These are phyloP conservation scores for Menidia menidia DNA, from an alignment of 2,797 vertebrate genomes.

Conservation along the genomic window DNA sequence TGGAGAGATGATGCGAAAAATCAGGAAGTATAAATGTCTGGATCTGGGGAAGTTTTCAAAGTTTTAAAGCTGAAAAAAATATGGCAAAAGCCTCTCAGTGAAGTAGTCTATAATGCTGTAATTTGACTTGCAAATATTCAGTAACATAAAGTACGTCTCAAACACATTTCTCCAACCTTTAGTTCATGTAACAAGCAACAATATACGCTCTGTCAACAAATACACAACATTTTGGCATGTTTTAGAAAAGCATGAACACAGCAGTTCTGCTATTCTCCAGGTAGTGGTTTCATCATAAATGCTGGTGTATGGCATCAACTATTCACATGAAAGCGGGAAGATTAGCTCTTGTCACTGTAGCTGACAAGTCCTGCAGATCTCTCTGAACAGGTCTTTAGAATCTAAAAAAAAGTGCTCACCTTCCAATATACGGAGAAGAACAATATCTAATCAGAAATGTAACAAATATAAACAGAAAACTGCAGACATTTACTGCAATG, in stretches of 20 bases:
- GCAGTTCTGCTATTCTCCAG: conserved; percentile 22
- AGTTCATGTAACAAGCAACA: conserved; percentile 52
- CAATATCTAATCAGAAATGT: conserved; percentile 79
- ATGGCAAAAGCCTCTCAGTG: conserved; percentile 77
- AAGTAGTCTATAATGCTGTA: conserved; percentile 74
- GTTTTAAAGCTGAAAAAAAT: conserved; percentile 80
- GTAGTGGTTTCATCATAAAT: conserved; percentile 49
- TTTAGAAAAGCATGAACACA: conserved; percentile 35
- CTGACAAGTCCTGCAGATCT: conserved; percentile 62
- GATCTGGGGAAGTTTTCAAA: conserved; percentile 86
- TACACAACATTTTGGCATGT: conserved; percentile 37
- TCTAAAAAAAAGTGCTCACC: conserved; percentile 66
- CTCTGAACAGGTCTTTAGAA: conserved; percentile 62
- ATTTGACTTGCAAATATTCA: conserved; percentile 84
- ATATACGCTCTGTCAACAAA: conserved; percentile 54
- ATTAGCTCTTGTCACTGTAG: conserved; percentile 63
- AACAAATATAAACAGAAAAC: conserved; percentile 69
- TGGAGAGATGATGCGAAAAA: conserved; percentile 89
- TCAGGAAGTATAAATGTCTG: conserved; percentile 86
- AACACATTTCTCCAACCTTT: conserved; percentile 71
- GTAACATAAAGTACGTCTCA: conserved; percentile 70
- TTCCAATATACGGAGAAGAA: conserved; percentile 62
- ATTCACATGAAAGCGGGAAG: conserved; percentile 40
- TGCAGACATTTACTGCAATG: conserved; percentile 68
- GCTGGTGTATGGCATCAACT: conserved; percentile 55